Evolutionary conservation across 2,797 vertebrate species (phyloP).

Genomic region (Microchirus variegatus): DNA sequence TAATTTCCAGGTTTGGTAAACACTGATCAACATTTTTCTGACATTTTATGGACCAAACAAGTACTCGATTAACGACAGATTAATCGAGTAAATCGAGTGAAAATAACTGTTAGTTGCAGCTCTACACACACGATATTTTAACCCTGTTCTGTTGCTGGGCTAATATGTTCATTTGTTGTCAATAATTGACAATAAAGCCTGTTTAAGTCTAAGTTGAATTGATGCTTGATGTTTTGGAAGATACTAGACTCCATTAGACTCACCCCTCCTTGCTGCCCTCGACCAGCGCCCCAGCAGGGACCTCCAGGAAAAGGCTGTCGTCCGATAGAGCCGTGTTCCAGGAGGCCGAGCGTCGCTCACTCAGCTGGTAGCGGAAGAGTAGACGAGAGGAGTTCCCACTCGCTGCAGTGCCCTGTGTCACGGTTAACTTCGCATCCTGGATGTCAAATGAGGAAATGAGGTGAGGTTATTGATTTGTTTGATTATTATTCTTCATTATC

Average conservation of each 20-base stretch:
- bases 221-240: too few species aligned
- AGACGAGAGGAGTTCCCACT: slow-evolving; percentile 86
- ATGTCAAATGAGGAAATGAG: background rate
- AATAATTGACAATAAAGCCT: too few species aligned
- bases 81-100: too few species aligned
- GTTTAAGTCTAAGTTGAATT: too few species aligned
- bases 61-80: too few species aligned
- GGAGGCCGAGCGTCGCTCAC: slow-evolving; percentile 88
- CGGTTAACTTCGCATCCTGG: slow-evolving; percentile 93
- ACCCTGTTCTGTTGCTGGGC: too few species aligned
- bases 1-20: too few species aligned
- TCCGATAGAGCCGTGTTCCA: slow-evolving; percentile 92
- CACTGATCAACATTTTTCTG: too few species aligned
- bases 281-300: slow-evolving; percentile 88
- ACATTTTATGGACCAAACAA: too few species aligned
- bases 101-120: too few species aligned
- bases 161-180: too few species aligned
- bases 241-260: slow-evolving; percentile 25
- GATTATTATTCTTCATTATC: background rate
- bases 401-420: slow-evolving; percentile 88
- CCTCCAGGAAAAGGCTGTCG: slow-evolving; percentile 93
- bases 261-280: slow-evolving; percentile 98
- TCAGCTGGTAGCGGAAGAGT: slow-evolving; percentile 94
- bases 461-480: background rate
- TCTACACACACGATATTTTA: too few species aligned